Conservation (phyloP, 2,797 vertebrate genomes). For the Dromococcyx pavoninus region DNA sequence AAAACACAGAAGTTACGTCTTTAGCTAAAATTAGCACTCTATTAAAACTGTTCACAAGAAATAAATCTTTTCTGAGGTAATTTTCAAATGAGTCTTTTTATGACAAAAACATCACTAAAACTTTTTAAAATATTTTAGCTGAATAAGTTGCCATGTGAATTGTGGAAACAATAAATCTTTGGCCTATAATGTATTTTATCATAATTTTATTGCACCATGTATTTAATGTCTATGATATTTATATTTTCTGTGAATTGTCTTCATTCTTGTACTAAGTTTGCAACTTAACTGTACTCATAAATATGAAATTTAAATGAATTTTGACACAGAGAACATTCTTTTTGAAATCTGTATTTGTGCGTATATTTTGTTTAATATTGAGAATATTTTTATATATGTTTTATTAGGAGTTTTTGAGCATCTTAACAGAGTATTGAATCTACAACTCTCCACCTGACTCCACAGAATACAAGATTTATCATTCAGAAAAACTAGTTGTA, state of each 20-base stretch:
- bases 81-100: not conserved
- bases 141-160: not conserved
- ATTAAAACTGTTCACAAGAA: not conserved
- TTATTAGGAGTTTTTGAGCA: slow-evolving; percentile 28
- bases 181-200: not conserved
- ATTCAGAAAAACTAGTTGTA: not conserved
- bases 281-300: slow-evolving; percentile 19
- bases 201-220: not conserved
- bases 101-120: not conserved
- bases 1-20: not conserved
- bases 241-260: slow-evolving; percentile 4
- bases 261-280: slow-evolving; percentile 46
- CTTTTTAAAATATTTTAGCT: not conserved
- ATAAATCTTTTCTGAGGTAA: slow-evolving; percentile 12
- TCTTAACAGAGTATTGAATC: slow-evolving; percentile 16
- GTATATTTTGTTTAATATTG: slow-evolving; percentile 18
- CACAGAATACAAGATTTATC: slow-evolving; percentile 7
- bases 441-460: not conserved
- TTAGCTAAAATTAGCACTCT: slow-evolving; percentile 17
- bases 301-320: slow-evolving; percentile 27
- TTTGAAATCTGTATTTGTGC: not conserved
- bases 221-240: slow-evolving; percentile 1
- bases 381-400: not conserved
- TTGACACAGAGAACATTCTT: slow-evolving; percentile 46
- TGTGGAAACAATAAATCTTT: not conserved